phyloP scores from a whole-genome alignment of 2,888 invertebrate genomes.

The Rotaria magnacalcarata region DNA sequence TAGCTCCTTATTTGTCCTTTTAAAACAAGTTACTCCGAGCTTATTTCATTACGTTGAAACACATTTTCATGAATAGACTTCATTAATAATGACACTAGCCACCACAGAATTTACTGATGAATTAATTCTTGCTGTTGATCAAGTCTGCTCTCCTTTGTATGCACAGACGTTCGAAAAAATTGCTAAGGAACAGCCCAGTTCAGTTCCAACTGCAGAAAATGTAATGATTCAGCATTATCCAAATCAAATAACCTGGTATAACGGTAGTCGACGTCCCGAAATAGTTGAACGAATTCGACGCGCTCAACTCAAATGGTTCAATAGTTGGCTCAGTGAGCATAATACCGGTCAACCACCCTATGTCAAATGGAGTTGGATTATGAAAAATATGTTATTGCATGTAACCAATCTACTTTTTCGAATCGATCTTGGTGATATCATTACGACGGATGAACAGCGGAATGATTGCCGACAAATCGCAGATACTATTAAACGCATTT shows the following conservation, averaged over 20 bases:
- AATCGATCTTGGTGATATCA: not conserved
- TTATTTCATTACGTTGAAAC: too few relatives aligned
- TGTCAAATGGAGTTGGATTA: not conserved
- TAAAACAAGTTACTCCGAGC: too few relatives aligned
- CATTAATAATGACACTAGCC: too few relatives aligned
- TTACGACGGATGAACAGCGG: not conserved
- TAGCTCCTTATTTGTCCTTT: too few relatives aligned
- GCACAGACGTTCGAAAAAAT: not conserved
- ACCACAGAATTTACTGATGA: too few relatives aligned
- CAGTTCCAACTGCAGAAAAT: not conserved
- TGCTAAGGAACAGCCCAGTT: not conserved
- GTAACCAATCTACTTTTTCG: not conserved
- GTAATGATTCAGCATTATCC: not conserved
- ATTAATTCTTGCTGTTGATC: not conserved
- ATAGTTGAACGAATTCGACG: not conserved
- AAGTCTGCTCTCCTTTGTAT: not conserved
- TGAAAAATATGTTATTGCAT: not conserved
- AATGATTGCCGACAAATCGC: not conserved
- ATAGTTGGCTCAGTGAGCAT: not conserved
- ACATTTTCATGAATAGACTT: too few relatives aligned
- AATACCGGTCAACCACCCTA: not conserved
- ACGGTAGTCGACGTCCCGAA: not conserved
- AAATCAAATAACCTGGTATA: not conserved
- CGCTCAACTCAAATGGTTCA: not conserved
- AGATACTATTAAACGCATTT: not conserved